Evolutionary conservation across 2,888 invertebrate genomes (phyloP), one percentile per base, ranked within the genome.

Genomic region (Stomorhina lunata): DNA sequence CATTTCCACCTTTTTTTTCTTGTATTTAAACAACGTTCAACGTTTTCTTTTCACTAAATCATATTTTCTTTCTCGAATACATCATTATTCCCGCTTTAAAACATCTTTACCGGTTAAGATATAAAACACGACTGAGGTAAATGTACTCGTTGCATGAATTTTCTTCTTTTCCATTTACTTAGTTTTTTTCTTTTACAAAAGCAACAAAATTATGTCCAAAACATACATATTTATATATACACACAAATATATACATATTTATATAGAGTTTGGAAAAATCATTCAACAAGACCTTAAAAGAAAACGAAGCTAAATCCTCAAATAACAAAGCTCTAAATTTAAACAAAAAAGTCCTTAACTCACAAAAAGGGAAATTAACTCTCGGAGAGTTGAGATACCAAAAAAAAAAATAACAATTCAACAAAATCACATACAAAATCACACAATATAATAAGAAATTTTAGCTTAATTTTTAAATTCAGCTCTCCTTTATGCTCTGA

Each of bases 61-160:
- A 17, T 25, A 4, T n/a, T 55, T 66, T 34, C 12, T 65, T 12
- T 29, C 7, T 15, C n/a, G 61, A 66, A 43, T 53, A n/a, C 32
- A 45, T n/a, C 40, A 72, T 48, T 57, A 65, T 55, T 45, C 37
- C 78, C 75, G 81, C 59, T 20, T 43, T 17, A 71, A 78, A 71
- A 82, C 85, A 85, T 89, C 89, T 89, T 89, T 86, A 90, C 89
- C 88, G 90, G 89, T 88, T 90, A 90, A 88, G 89, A 88, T 89
- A 87, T 89, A 89, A 89, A 89, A 90, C 89, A 89, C 91, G 90
- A 91, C 90, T 91, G 89, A 89, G 89, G 90, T 89, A 88, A 89
- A 89, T 88, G 89, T 85, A 90, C 90, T 88, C 87, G 88, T 86
- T 57, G 75, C 76, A 61, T 71, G 66, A 79, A 79, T 80, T 59